These are phyloP conservation scores for Meteorus cinctellus DNA, from an alignment of 2,888 invertebrate genomes.

Conservation along the genomic window DNA sequence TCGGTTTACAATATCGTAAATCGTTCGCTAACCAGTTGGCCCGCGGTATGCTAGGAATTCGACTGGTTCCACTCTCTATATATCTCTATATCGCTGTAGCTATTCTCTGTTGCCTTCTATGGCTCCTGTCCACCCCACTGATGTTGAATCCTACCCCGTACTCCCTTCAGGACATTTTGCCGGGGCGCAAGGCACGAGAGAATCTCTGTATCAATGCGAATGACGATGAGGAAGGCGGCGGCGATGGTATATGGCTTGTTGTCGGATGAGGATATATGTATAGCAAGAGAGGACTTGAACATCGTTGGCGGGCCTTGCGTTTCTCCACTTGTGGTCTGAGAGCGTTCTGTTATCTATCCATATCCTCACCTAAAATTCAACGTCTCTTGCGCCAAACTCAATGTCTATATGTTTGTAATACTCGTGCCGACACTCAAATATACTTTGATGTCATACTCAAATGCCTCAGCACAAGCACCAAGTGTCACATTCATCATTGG, in stretches of 20 bases:
- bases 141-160: conserved; percentile 29
- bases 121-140: conserved; percentile 35
- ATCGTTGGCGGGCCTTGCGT: conserved; percentile 61
- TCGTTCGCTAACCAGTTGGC: conserved; percentile 72
- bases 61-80: conserved; percentile 57
- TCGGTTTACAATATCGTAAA: conserved; percentile 73
- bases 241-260: conserved; percentile 37
- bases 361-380: conserved; percentile 53
- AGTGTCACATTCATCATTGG: no score
- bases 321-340: conserved; percentile 56
- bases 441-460: no score
- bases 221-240: conserved; percentile 45
- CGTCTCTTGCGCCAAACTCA: conserved; percentile 39
- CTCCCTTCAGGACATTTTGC: conserved; percentile 37
- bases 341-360: conserved; percentile 51
- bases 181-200: conserved; percentile 29
- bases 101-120: conserved; percentile 1
- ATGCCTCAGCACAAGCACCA: no score
- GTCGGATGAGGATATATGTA: conserved; percentile 41
- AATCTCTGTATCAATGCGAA: conserved; percentile 37
- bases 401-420: conserved; percentile 10
- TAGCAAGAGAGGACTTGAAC: conserved; percentile 49
- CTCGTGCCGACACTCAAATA: no score
- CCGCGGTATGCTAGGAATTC: conserved; percentile 70
- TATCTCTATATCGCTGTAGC: neutral